Conservation (phyloP, 2,797 vertebrate species). For the Emydoidea blandingii region DNA sequence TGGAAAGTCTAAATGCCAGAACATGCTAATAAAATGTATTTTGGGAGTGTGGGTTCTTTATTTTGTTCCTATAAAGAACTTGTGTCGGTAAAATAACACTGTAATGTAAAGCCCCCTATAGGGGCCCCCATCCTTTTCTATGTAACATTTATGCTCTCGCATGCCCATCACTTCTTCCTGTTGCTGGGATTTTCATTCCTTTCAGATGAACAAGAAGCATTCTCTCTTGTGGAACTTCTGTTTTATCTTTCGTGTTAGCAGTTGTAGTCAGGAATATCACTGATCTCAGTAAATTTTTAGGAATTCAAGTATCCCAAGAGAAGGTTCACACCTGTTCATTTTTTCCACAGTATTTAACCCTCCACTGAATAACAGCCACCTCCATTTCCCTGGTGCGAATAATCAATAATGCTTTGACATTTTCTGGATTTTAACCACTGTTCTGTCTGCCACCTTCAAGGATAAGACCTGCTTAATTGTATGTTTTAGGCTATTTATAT, state of each 20-base stretch:
- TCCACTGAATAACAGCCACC: constrained; percentile 7
- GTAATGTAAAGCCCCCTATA: background rate
- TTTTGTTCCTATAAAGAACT: background rate
- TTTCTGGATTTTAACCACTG: constrained; percentile 33
- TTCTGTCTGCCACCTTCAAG: constrained; percentile 50
- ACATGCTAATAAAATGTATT: background rate
- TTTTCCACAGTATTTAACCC: background rate
- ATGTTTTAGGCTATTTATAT: background rate
- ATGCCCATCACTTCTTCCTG: background rate
- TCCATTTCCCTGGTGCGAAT: constrained; percentile 42
- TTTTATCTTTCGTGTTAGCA: background rate
- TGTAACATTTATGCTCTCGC: constrained; percentile 10
- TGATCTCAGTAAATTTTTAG: background rate
- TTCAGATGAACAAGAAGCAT: background rate
- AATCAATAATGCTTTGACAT: constrained; percentile 56
- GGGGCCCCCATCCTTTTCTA: background rate
- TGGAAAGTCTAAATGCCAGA: background rate
- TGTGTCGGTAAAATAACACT: background rate
- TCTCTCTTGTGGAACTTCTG: background rate
- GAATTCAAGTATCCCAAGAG: constrained; percentile 6
- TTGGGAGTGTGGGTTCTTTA: background rate
- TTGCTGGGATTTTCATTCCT: background rate
- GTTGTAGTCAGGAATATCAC: background rate
- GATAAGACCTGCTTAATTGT: constrained; percentile 14
- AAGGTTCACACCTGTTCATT: background rate